These are phyloP conservation scores for Hyperoplus immaculatus DNA, from an alignment of 2,797 vertebrate species.

Conservation along the genomic window DNA sequence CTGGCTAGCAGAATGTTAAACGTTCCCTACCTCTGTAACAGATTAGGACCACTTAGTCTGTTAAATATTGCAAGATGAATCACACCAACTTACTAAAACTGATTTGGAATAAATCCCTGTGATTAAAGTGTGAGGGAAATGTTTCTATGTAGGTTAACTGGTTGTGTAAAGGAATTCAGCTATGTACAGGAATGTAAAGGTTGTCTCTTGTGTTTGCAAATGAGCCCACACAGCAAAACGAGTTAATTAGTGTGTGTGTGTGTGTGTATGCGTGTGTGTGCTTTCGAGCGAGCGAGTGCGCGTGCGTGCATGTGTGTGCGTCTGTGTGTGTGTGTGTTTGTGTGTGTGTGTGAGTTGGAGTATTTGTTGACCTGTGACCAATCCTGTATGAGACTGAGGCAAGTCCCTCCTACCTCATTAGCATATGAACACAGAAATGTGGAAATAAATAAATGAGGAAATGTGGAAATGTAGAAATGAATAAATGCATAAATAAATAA, in stretches of 20 bases:
- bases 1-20: constrained; percentile 31
- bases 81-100: constrained; percentile 32
- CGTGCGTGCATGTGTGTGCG: constrained; percentile 6
- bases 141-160: constrained; percentile 47
- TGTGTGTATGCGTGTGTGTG: constrained; percentile 2
- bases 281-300: constrained; percentile 9
- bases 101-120: constrained; percentile 48
- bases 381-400: too few species aligned
- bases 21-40: constrained; percentile 43
- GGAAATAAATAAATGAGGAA: too few species aligned
- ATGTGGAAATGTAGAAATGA: too few species aligned
- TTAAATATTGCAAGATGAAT: constrained; percentile 52
- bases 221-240: constrained; percentile 65
- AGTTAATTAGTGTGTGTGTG: constrained; percentile 42
- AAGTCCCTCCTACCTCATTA: too few species aligned
- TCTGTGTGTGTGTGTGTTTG: constrained; percentile 5
- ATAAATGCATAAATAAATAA: too few species aligned
- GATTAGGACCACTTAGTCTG: constrained; percentile 51
- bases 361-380: too few species aligned
- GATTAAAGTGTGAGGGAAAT: constrained; percentile 41
- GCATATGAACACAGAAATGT: too few species aligned
- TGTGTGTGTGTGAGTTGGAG: not conserved
- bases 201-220: constrained; percentile 55
- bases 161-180: constrained; percentile 50
- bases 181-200: constrained; percentile 46